These are phyloP conservation scores for Ophiothrix spiculata DNA, from an alignment of 35 echinoderm and acorn worm species.

Conservation along the genomic window DNA sequence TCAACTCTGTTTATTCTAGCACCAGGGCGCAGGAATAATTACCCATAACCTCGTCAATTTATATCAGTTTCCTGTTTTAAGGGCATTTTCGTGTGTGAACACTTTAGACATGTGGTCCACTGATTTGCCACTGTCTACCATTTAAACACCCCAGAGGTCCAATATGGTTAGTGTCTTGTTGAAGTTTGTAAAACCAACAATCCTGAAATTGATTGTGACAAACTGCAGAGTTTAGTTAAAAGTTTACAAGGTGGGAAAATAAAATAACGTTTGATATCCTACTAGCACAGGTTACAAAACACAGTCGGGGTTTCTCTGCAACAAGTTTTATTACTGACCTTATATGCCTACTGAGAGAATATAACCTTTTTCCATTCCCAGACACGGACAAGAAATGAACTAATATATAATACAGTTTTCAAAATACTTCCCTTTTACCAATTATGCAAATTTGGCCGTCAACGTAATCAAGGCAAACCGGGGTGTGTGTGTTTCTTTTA, in stretches of 20 bases:
- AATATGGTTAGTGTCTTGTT: conserved; percentile 3
- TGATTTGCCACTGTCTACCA: neutral
- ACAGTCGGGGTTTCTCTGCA: neutral
- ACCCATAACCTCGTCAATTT: conserved; percentile 22
- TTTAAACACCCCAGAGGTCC: neutral
- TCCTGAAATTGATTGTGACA: neutral
- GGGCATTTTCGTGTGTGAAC: conserved; percentile 11
- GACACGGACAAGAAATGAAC: too few species aligned
- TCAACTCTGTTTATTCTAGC: conserved; percentile 1
- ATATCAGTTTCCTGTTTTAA: conserved; percentile 26
- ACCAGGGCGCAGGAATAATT: conserved; percentile 25
- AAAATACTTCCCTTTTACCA: too few species aligned
- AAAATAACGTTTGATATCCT: neutral
- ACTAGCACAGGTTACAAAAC: neutral
- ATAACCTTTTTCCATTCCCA: too few species aligned
- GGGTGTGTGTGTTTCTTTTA: too few species aligned
- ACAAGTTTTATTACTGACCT: neutral
- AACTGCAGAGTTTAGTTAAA: neutral
- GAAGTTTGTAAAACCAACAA: conserved; percentile 7
- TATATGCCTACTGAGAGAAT: neutral
- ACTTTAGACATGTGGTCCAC: neutral
- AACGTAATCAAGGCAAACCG: too few species aligned
- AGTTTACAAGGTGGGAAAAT: neutral
- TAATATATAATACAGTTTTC: too few species aligned
- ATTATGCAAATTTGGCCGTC: too few species aligned